Evolutionary conservation across 1,140 invertebrate genomes (phyloP).

Genomic region (Gonioctena quinquepunctata): DNA sequence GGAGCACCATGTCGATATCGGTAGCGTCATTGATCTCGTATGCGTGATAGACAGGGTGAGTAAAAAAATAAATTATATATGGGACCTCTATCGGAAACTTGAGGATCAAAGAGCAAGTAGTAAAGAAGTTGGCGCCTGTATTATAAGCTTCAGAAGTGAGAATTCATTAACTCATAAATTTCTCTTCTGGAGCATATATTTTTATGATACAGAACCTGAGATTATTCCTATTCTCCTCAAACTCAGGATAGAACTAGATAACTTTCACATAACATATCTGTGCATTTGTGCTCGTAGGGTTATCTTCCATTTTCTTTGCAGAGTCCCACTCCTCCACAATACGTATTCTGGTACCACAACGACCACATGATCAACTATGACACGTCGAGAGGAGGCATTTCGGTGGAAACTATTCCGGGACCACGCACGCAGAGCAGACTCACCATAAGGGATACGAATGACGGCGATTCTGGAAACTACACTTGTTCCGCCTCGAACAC

Average conservation of each 20-base stretch:
- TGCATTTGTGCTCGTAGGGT: no score
- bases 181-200: no score
- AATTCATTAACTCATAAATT: no score
- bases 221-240: no score
- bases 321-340: constrained; percentile 87
- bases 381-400: constrained; percentile 79
- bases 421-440: constrained; percentile 80
- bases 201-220: no score
- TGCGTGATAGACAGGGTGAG: constrained; percentile 92
- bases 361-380: constrained; percentile 92
- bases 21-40: constrained; percentile 87
- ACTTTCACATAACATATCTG: no score
- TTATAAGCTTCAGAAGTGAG: no score
- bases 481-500: constrained; percentile 89
- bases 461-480: constrained; percentile 88
- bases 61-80: no score
- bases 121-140: no score
- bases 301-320: constrained; percentile 58
- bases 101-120: no score
- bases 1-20: constrained; percentile 87
- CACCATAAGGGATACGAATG: constrained; percentile 80
- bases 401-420: constrained; percentile 83
- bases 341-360: constrained; percentile 92
- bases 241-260: no score
- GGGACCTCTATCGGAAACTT: no score